Evolutionary conservation across 2,113 vertebrate genomes (phyloP), one percentile per base, ranked within the genome.

Genomic region (Glareola pratincola): DNA sequence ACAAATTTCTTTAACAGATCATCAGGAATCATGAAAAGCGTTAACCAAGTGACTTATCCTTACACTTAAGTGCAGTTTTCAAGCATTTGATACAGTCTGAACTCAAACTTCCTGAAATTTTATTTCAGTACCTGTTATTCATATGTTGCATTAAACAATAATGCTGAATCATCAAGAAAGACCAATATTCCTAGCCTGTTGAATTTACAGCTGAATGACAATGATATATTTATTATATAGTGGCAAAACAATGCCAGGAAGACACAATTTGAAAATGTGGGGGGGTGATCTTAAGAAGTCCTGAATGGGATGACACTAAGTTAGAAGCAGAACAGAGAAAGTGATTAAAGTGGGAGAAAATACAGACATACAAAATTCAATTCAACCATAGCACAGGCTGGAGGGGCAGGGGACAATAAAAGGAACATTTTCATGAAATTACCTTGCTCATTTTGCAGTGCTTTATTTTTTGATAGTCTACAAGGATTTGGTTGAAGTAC

Each of bases 401-500:
- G 51, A 3, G 26, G 26, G 22, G 6, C 4, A 14, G 12, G 8
- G 18, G 14, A 39, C 30, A 71, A 56, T 48, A 75, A 86, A 74
- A 69, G 13, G 63, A 90, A 72, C 12, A 73, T 76, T 95, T 85
- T 81, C 56, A 74, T 72, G 17, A 74, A 73, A 50, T 97, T 96
- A 98, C 98, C 98, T 98, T 98, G 97, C 47, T 94, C 91, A 95
- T 95, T 97, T 86, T 95, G 93, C n/a, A 92, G 84, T 82, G 84
- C 64, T 96, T 95, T 98, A 86, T 73, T 93, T 97, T 98, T 98
- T 96, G 88, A 71, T 56, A 97, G 71, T 88, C 97, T 98, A 85
- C 98, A 98, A 60, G 98, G 98, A 90, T 99, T 99, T 97, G 98
- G 98, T 68, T 99, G 98, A 96, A 99, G 98, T 62, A 99, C 98